Percentiles rank a stretch among this genome's conserved stretches.
phyloP scores from a whole-genome alignment of 2,797 vertebrate genomes.

The Halcyon leucocephala region DNA sequence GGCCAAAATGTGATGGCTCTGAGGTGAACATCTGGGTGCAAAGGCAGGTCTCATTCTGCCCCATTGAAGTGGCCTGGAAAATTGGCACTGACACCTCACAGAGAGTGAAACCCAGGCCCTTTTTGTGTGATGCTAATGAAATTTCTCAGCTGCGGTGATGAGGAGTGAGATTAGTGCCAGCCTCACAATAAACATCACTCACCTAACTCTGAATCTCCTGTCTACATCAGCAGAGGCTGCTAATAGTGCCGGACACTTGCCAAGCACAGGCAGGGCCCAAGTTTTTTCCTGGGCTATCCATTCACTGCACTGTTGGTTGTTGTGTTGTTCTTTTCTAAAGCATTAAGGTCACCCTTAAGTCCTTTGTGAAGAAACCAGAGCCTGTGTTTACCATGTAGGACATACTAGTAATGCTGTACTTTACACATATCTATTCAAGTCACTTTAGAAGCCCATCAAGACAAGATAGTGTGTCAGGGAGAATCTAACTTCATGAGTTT shows the following conservation, averaged over 20 bases:
- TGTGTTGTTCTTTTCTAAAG: not conserved
- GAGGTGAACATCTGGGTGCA: not conserved
- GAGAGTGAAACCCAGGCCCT: not conserved
- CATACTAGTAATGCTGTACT: not conserved
- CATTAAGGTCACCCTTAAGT: not conserved
- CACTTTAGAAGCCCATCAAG: not conserved
- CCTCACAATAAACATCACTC: conserved; percentile 4
- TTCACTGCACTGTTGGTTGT: not conserved
- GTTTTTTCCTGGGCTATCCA: not conserved
- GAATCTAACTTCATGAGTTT: not conserved
- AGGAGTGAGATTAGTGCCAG: conserved; percentile 14
- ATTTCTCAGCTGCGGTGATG: conserved; percentile 38
- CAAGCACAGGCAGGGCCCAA: not conserved
- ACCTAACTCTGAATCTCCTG: not conserved
- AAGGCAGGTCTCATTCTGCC: conserved; percentile 3
- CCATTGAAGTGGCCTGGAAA: conserved; percentile 1
- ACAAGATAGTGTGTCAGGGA: not conserved
- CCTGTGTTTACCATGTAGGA: not conserved
- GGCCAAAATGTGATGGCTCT: not conserved
- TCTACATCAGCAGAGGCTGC: not conserved
- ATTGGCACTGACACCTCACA: not conserved
- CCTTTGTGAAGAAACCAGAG: not conserved
- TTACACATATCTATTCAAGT: conserved; percentile 3
- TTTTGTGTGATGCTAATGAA: conserved; percentile 22
- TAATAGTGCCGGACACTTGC: not conserved